phyloP scores from a whole-genome alignment of 2,888 invertebrate genomes.

The Odontocolon sp. region DNA sequence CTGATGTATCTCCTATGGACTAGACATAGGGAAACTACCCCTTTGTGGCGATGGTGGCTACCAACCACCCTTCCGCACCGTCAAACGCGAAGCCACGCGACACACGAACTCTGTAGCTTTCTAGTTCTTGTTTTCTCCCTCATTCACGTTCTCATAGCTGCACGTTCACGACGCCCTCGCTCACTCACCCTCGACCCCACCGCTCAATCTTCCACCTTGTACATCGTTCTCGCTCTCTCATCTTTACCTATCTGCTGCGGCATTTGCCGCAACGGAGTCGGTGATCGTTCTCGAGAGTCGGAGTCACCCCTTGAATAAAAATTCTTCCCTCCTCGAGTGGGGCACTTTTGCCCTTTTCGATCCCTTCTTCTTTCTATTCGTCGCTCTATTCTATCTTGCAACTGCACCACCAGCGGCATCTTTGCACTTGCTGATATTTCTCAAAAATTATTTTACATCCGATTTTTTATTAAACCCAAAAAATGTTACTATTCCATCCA shows the following conservation, averaged over 20 bases:
- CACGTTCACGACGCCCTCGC: too few relatives aligned
- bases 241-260: conserved; percentile 46
- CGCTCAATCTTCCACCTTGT: conserved; percentile 36
- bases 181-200: conserved; percentile 50
- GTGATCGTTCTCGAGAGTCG: conserved; percentile 66
- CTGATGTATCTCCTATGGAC: conserved; percentile 13
- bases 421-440: too few relatives aligned
- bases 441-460: too few relatives aligned
- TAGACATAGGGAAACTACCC: conserved; percentile 46
- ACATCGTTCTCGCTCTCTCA: conserved; percentile 4
- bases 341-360: conserved; percentile 59
- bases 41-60: conserved; percentile 28
- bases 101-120: conserved; percentile 28
- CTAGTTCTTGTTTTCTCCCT: conserved; percentile 12
- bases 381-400: conserved; percentile 23
- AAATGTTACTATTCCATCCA: too few relatives aligned
- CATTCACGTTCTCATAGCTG: not conserved
- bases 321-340: conserved; percentile 62
- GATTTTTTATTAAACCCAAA: too few relatives aligned
- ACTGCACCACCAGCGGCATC: not conserved
- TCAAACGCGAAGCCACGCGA: conserved; percentile 52
- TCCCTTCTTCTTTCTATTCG: not conserved
- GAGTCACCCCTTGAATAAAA: conserved; percentile 68
- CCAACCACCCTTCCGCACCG: conserved; percentile 48
- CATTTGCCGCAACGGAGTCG: conserved; percentile 39